phyloP scores from a whole-genome alignment of 2,888 invertebrate species.

The Herminia tarsipennalis region DNA sequence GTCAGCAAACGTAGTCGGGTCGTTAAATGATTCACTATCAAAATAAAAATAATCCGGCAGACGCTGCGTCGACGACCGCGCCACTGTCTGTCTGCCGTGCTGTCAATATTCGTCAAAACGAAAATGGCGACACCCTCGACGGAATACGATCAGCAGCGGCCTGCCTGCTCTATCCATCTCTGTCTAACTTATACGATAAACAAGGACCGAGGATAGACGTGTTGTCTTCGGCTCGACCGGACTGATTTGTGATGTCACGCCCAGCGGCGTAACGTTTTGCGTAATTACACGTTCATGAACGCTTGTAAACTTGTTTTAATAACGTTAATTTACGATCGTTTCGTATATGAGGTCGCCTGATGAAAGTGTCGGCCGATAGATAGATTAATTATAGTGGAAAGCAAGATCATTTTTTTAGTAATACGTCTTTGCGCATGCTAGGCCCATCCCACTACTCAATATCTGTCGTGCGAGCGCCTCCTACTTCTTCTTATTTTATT shows the following conservation, averaged over 20 bases:
- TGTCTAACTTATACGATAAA: constrained; percentile 47
- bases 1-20: constrained; percentile 62
- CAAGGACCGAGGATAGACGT: constrained; percentile 65
- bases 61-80: constrained; percentile 83
- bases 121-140: constrained; percentile 90
- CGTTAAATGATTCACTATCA: constrained; percentile 81
- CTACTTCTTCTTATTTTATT: constrained; percentile 84
- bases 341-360: constrained; percentile 70
- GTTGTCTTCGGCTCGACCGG: constrained; percentile 79
- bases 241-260: constrained; percentile 86
- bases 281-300: constrained; percentile 80
- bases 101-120: constrained; percentile 91
- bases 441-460: constrained; percentile 85
- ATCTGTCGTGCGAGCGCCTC: constrained; percentile 83
- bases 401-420: constrained; percentile 60
- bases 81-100: constrained; percentile 85
- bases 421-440: constrained; percentile 83
- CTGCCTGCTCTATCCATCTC: constrained; percentile 62
- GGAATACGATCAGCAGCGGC: constrained; percentile 82
- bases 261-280: constrained; percentile 86
- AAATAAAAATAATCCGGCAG: constrained; percentile 83
- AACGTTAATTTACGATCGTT: constrained; percentile 78
- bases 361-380: constrained; percentile 73
- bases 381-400: constrained; percentile 69
- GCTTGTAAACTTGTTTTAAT: constrained; percentile 82